Percentiles rank a stretch among this genome's conserved stretches.
Evolutionary conservation across 1,140 invertebrate genomes (phyloP).

Genomic region (Conopomorpha cramerella): DNA sequence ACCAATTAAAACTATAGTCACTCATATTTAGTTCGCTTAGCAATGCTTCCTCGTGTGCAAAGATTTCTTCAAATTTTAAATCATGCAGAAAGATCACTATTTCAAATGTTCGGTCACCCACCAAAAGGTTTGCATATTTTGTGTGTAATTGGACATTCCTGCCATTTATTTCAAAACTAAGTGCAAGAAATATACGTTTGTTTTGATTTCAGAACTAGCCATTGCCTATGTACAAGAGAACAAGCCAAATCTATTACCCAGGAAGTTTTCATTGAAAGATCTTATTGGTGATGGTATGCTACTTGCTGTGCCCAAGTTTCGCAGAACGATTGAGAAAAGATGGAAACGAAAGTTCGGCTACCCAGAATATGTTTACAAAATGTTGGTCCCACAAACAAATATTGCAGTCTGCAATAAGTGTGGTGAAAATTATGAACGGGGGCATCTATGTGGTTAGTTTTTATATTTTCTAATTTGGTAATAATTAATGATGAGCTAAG

Average conservation of each 20-base stretch:
- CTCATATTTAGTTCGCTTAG: conserved; percentile 1
- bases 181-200: conserved; percentile 1
- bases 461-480: no score
- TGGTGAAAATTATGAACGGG: conserved; percentile 78
- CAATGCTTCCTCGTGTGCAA: conserved; percentile 23
- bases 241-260: conserved; percentile 7
- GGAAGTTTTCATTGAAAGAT: conserved; percentile 61
- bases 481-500: no score
- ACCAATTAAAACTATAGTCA: no score
- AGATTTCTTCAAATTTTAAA: conserved; percentile 19
- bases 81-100: conserved; percentile 25
- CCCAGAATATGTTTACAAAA: conserved; percentile 69
- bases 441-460: conserved; percentile 77
- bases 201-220: conserved; percentile 32
- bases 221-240: conserved; percentile 25
- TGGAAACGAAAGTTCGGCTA: conserved; percentile 72
- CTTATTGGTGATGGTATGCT: conserved; percentile 75
- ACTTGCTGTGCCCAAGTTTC: conserved; percentile 79
- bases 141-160: background rate
- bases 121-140: conserved; percentile 21
- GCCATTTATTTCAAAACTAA: background rate
- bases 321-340: conserved; percentile 76
- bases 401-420: conserved; percentile 77
- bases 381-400: conserved; percentile 71
- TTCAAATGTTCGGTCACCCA: conserved; percentile 30